Percentiles rank a stretch among this genome's conserved stretches.
These are phyloP conservation scores for Athene noctua DNA, from an alignment of 2,113 vertebrate genomes.

Conservation along the genomic window DNA sequence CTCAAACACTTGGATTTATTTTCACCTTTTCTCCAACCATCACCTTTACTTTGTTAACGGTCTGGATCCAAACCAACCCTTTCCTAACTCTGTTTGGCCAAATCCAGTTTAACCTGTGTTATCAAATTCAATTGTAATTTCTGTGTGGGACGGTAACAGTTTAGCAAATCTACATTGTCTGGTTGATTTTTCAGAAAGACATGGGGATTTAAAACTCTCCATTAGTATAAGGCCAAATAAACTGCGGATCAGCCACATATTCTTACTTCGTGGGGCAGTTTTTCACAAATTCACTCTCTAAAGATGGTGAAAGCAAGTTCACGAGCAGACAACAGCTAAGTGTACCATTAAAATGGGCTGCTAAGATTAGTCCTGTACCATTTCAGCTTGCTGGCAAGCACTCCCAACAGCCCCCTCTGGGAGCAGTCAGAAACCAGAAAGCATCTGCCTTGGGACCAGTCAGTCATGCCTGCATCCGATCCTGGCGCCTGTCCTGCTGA, in stretches of 20 bases:
- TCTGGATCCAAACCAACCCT: neutral
- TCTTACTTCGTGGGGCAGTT: neutral
- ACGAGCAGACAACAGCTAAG: neutral
- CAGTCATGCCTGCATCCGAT: neutral
- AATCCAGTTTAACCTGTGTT: neutral
- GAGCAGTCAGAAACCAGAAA: conserved; percentile 9
- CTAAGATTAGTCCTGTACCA: neutral
- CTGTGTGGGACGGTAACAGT: neutral
- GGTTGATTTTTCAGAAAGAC: neutral
- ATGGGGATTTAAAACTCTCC: neutral
- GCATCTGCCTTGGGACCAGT: conserved; percentile 11
- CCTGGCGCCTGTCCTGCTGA: conserved; percentile 35
- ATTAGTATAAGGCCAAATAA: neutral
- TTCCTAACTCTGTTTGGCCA: neutral
- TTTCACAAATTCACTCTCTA: neutral
- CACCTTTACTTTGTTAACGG: neutral
- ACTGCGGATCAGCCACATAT: neutral
- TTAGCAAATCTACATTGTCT: neutral
- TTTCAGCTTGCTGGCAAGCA: neutral
- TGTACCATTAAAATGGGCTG: neutral
- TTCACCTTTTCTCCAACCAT: neutral
- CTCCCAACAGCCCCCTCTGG: neutral
- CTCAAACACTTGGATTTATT: neutral
- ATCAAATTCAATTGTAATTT: neutral
- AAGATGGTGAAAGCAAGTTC: neutral